Conservation (phyloP, 1,140 invertebrate species). For the Dreissena rostriformis region DNA sequence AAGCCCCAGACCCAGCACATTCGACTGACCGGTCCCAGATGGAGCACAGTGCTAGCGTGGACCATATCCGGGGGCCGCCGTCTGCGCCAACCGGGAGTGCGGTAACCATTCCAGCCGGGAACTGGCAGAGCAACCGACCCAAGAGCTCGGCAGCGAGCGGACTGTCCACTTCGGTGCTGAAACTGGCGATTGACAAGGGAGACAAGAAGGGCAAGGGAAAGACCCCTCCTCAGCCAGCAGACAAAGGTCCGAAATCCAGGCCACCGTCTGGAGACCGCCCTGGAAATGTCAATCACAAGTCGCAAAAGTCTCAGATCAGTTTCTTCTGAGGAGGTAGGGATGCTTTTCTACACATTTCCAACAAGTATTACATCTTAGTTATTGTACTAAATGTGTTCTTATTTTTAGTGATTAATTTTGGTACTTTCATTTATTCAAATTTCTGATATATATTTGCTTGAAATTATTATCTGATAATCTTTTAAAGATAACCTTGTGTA, state of each 20-base stretch:
- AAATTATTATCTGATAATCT: too few relatives aligned
- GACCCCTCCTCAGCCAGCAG: conserved; percentile 35
- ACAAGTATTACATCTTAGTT: too few relatives aligned
- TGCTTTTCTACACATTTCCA: too few relatives aligned
- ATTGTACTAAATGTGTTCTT: too few relatives aligned
- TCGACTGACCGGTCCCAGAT: not conserved
- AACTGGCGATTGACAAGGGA: conserved; percentile 33
- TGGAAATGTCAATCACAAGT: conserved; percentile 46
- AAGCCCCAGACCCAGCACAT: not conserved
- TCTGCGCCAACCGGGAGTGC: conserved; percentile 8
- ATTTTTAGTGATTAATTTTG: too few relatives aligned
- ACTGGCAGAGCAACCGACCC: conserved; percentile 46
- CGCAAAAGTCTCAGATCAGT: conserved; percentile 40
- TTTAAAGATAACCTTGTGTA: too few relatives aligned
- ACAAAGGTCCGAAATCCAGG: conserved; percentile 33
- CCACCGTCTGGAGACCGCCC: not conserved
- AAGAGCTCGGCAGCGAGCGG: conserved; percentile 2
- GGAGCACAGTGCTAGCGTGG: conserved; percentile 30
- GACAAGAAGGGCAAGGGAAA: conserved; percentile 42
- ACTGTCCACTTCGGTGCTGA: conserved; percentile 10
- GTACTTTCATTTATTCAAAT: too few relatives aligned
- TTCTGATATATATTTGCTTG: too few relatives aligned
- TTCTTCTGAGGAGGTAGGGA: too few relatives aligned
- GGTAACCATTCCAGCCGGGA: conserved; percentile 7
- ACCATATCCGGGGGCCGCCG: conserved; percentile 8